Conservation (phyloP, 2,888 invertebrate species). For the Rhagophthalmus giganteus region DNA sequence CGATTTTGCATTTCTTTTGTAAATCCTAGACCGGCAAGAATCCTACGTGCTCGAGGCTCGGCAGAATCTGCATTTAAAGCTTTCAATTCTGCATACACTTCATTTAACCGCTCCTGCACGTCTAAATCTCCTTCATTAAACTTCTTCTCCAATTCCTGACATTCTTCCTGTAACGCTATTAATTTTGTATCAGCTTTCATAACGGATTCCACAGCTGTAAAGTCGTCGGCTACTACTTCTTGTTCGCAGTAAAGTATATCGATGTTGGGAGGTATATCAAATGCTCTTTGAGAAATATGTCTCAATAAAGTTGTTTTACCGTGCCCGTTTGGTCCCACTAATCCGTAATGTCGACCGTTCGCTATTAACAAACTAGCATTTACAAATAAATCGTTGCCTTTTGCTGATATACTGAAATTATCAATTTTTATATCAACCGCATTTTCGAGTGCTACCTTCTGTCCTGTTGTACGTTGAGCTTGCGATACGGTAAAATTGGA, state of each 20-base stretch:
- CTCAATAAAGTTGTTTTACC: slow-evolving; percentile 96
- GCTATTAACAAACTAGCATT: slow-evolving; percentile 94
- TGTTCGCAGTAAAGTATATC: slow-evolving; percentile 97
- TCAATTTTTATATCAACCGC: slow-evolving; percentile 98
- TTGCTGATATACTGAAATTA: slow-evolving; percentile 96
- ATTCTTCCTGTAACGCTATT: slow-evolving; percentile 77
- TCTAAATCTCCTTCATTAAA: slow-evolving; percentile 73
- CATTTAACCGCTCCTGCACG: slow-evolving; percentile 79
- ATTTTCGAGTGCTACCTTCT: slow-evolving; percentile 82
- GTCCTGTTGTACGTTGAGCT: slow-evolving; percentile 73
- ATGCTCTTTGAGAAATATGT: slow-evolving; percentile 87
- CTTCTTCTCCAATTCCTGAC: slow-evolving; percentile 76
- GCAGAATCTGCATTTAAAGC: slow-evolving; percentile 98
- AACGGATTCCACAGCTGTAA: slow-evolving; percentile 90
- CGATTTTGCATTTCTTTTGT: slow-evolving; percentile 86
- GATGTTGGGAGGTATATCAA: slow-evolving; percentile 94
- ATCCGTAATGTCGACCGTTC: slow-evolving; percentile 90
- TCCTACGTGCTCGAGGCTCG: slow-evolving; percentile 93
- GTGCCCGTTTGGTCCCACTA: slow-evolving; percentile 98
- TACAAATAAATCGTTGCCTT: slow-evolving; percentile 95
- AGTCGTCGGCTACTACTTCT: slow-evolving; percentile 95
- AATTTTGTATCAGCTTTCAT: slow-evolving; percentile 92
- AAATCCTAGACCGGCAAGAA: slow-evolving; percentile 97
- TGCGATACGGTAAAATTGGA: slow-evolving; percentile 96
- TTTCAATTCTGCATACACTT: slow-evolving; percentile 91